Percentiles rank a stretch among this genome's conserved stretches.
These are phyloP conservation scores for Myotis daubentonii DNA, from an alignment of 2,797 vertebrate species.

Conservation along the genomic window DNA sequence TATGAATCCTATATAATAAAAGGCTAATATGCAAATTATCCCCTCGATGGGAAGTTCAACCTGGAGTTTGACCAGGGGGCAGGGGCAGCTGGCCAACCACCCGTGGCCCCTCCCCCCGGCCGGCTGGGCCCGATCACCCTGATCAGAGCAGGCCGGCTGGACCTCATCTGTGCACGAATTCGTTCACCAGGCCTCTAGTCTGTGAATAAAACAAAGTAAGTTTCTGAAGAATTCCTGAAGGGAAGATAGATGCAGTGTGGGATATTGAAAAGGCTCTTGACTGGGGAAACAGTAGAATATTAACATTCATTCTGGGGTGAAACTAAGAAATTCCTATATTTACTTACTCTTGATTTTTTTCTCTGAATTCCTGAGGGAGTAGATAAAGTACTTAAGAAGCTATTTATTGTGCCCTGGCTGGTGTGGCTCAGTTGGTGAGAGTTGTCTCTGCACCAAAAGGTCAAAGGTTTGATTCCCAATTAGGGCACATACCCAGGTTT, in stretches of 20 bases:
- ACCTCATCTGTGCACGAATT: no score
- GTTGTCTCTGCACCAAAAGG: no score
- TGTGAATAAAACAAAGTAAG: not conserved
- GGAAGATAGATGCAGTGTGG: not conserved
- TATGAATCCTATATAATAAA: not conserved
- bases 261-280: not conserved
- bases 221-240: not conserved
- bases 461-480: no score
- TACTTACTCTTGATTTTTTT: not conserved
- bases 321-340: not conserved
- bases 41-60: no score
- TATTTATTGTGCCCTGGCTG: not conserved
- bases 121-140: no score
- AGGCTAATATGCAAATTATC: no score
- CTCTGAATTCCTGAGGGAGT: not conserved
- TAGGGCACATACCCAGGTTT: no score
- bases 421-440: no score
- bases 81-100: no score
- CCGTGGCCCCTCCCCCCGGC: no score
- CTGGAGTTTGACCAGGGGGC: no score
- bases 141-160: no score
- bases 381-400: conserved; percentile 24
- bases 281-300: not conserved
- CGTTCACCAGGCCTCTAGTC: not conserved
- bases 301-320: not conserved